Conservation (phyloP, 2,797 vertebrate species). For the Cryptoblepharus egeriae region DNA sequence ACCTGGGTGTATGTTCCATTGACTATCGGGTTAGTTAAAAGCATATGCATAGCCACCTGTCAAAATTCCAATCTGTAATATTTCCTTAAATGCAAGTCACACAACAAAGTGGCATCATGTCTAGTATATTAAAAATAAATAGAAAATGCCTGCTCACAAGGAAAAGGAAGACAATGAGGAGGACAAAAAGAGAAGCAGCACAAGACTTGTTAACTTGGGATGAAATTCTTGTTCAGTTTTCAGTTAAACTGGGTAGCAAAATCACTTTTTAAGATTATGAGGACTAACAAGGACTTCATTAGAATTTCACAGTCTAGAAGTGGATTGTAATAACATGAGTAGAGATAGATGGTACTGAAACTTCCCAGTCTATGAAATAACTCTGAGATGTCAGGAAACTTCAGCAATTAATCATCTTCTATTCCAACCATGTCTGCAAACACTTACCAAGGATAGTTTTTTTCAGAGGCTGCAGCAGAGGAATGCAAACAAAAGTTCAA, state of each 20-base stretch:
- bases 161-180: too few relatives aligned
- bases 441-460: conserved; percentile 35
- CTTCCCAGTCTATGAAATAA: conserved; percentile 65
- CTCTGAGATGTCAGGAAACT: too few relatives aligned
- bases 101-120: too few relatives aligned
- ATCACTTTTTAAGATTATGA: background rate
- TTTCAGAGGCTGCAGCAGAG: conserved; percentile 34
- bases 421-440: conserved; percentile 57
- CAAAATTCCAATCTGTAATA: too few relatives aligned
- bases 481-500: conserved; percentile 70
- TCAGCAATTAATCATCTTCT: conserved; percentile 72
- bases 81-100: too few relatives aligned
- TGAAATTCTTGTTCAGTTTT: background rate
- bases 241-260: background rate
- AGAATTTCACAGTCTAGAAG: background rate
- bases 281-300: background rate
- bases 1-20: too few relatives aligned
- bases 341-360: conserved; percentile 64
- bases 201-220: background rate
- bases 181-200: too few relatives aligned
- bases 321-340: conserved; percentile 44
- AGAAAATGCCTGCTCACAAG: too few relatives aligned
- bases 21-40: too few relatives aligned
- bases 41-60: too few relatives aligned
- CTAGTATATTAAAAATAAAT: too few relatives aligned